phyloP scores from a whole-genome alignment of 1,140 invertebrate species.

The Pogonomyrmex barbatus region DNA sequence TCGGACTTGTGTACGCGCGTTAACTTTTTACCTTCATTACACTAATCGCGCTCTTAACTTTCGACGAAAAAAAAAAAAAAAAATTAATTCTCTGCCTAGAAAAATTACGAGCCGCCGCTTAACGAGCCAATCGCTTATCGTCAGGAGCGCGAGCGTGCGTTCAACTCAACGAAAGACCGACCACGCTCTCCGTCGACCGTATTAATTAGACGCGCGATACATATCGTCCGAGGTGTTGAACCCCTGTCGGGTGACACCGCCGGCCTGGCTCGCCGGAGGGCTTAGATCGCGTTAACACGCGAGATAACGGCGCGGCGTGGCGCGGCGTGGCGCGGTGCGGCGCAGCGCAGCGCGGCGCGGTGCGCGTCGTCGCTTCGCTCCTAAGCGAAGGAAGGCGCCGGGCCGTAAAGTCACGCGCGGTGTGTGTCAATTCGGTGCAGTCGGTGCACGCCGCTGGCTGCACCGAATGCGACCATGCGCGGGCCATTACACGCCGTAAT shows the following conservation, averaged over 20 bases:
- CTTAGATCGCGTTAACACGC: slow-evolving; percentile 58
- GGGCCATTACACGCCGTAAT: slow-evolving; percentile 75
- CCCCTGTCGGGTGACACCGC: slow-evolving; percentile 32
- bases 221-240: slow-evolving; percentile 58
- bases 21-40: neutral
- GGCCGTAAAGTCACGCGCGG: slow-evolving; percentile 40
- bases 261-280: neutral
- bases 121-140: slow-evolving; percentile 22
- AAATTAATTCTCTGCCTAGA: neutral
- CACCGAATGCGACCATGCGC: slow-evolving; percentile 36
- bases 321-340: too few relatives aligned
- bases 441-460: slow-evolving; percentile 25
- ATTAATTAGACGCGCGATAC: slow-evolving; percentile 58
- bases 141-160: neutral
- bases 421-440: slow-evolving; percentile 47
- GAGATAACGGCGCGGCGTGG: slow-evolving; percentile 33
- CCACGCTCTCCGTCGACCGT: slow-evolving; percentile 19
- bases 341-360: neutral
- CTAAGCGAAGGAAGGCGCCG: neutral
- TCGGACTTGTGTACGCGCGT: neutral
- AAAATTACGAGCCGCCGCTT: slow-evolving; percentile 21
- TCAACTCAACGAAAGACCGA: neutral
- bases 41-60: slow-evolving; percentile 29
- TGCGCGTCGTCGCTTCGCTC: slow-evolving; percentile 26
- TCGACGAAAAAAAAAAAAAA: neutral